Base-by-base conservation (phyloP, 2,797 vertebrate genomes). In the Mycteria americana region DNA sequence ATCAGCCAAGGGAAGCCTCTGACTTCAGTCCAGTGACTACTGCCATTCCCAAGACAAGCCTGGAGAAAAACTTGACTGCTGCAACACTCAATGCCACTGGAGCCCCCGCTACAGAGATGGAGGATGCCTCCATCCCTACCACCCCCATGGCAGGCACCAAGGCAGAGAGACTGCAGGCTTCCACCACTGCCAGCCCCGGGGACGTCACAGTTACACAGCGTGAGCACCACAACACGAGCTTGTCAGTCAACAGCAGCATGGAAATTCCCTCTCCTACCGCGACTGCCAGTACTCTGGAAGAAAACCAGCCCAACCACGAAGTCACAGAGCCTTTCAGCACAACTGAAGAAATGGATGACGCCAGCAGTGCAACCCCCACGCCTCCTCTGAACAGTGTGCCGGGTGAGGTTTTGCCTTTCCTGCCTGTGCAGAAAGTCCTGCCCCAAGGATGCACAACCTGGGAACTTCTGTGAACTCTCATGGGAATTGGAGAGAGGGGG, bases 341-440 rank as follows among this genome's bases (percentile, higher is more conserved):
- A 59, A 94, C 82, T 23, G 92, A 92, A 82, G 91, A 76, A 80
- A 76, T 0, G 1, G 93, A 77, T 50, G 90, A 84, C 1, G 18
- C 85, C 77, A 91, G 73, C 62, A 94, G 93, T 10, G 53, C 59
- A 43, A 59, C 83, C 33, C 64, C 95, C 43, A 88, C 54, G 0
- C 53, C 33, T 68, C 72, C 53, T 43, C 67, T 64, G 35, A 93
- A 21, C 75, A 83, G 68, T 19, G 63, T 45, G 41, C 68, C 15
- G 0, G 97, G 97, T 97, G 87, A 97, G 96, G n/a, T 75, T 95
- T 91, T 87, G 37, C 50, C 43, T 92, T 91, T 68, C 13, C 19
- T 82, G 57, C 23, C 41, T 59, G 9, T 54, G 50, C 45, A 68
- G 35, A 41, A 77, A 50, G 64, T 57, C 43, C 45, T 92, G 68